Evolutionary conservation across 2,797 vertebrate genomes (phyloP).

Genomic region (Malurus splendens): DNA sequence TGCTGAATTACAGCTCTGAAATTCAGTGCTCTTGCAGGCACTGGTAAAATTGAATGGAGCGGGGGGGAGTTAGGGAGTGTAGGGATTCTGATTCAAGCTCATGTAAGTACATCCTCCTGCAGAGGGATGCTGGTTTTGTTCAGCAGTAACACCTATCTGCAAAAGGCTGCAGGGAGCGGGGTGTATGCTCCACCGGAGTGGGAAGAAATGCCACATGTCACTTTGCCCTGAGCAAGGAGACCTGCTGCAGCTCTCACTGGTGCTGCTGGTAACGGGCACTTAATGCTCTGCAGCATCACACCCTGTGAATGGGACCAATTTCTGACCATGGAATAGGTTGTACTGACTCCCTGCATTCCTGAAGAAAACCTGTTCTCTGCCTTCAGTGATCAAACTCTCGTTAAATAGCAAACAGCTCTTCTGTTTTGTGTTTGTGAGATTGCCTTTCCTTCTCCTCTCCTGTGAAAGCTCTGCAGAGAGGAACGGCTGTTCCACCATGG

Average conservation of each 20-base stretch:
- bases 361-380: background rate
- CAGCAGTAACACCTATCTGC: background rate
- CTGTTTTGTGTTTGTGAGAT: background rate
- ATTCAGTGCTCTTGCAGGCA: background rate
- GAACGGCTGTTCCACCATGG: background rate
- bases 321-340: background rate
- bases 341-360: background rate
- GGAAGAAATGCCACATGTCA: background rate
- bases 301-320: background rate
- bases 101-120: background rate
- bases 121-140: background rate
- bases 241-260: background rate
- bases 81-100: background rate
- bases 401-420: background rate
- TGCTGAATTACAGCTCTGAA: background rate
- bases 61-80: background rate
- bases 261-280: background rate
- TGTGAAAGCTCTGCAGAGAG: background rate
- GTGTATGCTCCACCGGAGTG: background rate
- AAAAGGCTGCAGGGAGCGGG: background rate
- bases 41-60: background rate
- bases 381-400: background rate
- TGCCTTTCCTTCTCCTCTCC: background rate
- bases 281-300: background rate
- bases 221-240: background rate